Base-by-base conservation (phyloP, 2,797 vertebrate species). In the Brachyalestes nurse region DNA sequence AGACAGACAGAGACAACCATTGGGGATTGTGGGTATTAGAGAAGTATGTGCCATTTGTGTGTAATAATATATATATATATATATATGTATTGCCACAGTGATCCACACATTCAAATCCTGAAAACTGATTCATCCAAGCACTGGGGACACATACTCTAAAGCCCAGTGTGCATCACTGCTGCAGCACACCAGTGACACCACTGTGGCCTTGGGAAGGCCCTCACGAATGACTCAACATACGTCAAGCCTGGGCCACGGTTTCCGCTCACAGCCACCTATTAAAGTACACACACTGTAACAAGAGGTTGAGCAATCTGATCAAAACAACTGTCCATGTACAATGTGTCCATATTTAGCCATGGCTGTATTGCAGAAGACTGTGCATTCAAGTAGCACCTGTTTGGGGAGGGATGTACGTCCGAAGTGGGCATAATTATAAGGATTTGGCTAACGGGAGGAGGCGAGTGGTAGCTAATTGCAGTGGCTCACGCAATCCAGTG, bases 361-460 rank as follows among this genome's bases (percentile, higher is more conserved):
- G 88, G 88, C 85, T 81, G 73, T 71, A 57, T 72, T 19, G 66
- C 40, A 86, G 83, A 89, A 90, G 90, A 89, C 91, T 92, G 89
- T 90, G 90, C 89, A 91, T 93, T 93, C 92, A 93, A 91, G 92
- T 86, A 88, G 91, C 93, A 95, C 94, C 93, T 94, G 94, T 94
- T 94, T 21, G 53, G 34, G 62, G 92, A 91, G 91, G 88, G 90
- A 87, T 91, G 89, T 85, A 86, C 88, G 88, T 92, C 91, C 91
- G 90, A 89, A 88, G 87, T 88, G 86, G 87, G 92, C 90, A 93
- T 95, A 94, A 95, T 95, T 93, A 94, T 92, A 93, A 93, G 92
- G 91, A 95, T 95, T 94, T 92, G 90, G 88, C 84, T 42, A 67
- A 67, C 34, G 19, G 64, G 81, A 42, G 77, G 72, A 75, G 79